These are phyloP conservation scores for Mimachlamys varia DNA, from an alignment of 2,888 invertebrate species.

Conservation along the genomic window DNA sequence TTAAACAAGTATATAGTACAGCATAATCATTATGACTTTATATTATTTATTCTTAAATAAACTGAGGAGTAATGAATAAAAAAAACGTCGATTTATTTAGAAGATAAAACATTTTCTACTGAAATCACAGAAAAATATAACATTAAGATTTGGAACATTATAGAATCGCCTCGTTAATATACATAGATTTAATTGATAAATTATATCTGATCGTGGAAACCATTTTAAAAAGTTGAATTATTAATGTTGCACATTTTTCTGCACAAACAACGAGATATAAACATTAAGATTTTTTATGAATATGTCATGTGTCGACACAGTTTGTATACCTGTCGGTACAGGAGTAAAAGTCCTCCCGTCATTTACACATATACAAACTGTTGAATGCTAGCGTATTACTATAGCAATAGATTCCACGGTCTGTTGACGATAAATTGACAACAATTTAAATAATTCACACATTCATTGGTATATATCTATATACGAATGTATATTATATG, in stretches of 20 bases:
- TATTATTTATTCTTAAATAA: not conserved
- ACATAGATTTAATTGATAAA: not conserved
- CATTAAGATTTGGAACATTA: not conserved
- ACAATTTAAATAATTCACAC: conserved; percentile 23
- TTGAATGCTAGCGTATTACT: not conserved
- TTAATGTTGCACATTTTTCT: not conserved
- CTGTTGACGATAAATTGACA: conserved; percentile 8
- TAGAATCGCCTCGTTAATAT: not conserved
- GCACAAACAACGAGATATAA: not conserved
- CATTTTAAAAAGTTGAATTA: not conserved
- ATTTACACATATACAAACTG: not conserved
- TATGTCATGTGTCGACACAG: no score
- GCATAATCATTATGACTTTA: not conserved
- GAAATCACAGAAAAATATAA: not conserved
- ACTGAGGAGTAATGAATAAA: not conserved
- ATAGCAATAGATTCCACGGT: not conserved
- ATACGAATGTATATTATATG: not conserved
- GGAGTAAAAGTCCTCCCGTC: no score
- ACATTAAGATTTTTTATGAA: not conserved
- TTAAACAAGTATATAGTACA: not conserved
- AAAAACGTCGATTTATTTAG: not conserved
- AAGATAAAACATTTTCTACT: not conserved
- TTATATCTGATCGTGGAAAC: not conserved
- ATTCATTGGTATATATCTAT: conserved; percentile 13
- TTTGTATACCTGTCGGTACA: no score